phyloP scores from a whole-genome alignment of 2,888 invertebrate species.

The Hylaea fasciaria region DNA sequence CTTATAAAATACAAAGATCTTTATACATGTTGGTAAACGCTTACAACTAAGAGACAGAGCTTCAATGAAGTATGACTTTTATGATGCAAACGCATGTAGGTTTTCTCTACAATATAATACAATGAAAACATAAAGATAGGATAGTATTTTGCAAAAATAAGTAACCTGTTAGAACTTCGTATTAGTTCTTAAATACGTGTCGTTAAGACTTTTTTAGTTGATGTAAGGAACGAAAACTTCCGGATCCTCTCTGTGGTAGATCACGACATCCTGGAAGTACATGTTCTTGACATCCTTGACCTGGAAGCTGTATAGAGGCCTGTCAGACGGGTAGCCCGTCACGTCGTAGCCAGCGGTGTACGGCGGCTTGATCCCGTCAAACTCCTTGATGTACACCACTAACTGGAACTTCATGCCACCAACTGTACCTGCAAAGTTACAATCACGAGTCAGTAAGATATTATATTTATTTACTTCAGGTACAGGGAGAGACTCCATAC shows the following conservation, averaged over 20 bases:
- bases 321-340: slow-evolving; percentile 83
- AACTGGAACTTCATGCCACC: slow-evolving; percentile 87
- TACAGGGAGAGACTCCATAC: no score
- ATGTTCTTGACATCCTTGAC: slow-evolving; percentile 71
- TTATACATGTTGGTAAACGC: no score
- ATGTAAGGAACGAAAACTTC: slow-evolving; percentile 59
- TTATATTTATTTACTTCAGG: no score
- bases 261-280: slow-evolving; percentile 75
- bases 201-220: not conserved
- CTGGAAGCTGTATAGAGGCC: slow-evolving; percentile 72
- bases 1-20: no score
- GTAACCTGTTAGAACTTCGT: not conserved
- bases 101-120: no score
- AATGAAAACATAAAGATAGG: no score
- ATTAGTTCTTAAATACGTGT: not conserved
- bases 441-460: not conserved
- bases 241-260: slow-evolving; percentile 78
- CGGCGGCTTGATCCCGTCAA: slow-evolving; percentile 47
- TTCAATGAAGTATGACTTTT: no score
- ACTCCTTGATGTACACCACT: slow-evolving; percentile 79
- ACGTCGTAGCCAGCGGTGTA: slow-evolving; percentile 71
- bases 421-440: slow-evolving; percentile 73
- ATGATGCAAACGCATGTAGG: no score
- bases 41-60: no score
- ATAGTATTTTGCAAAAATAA: no score